Evolutionary conservation across 2,113 vertebrate species (phyloP).

Genomic region (Gnathochromis pfefferi): DNA sequence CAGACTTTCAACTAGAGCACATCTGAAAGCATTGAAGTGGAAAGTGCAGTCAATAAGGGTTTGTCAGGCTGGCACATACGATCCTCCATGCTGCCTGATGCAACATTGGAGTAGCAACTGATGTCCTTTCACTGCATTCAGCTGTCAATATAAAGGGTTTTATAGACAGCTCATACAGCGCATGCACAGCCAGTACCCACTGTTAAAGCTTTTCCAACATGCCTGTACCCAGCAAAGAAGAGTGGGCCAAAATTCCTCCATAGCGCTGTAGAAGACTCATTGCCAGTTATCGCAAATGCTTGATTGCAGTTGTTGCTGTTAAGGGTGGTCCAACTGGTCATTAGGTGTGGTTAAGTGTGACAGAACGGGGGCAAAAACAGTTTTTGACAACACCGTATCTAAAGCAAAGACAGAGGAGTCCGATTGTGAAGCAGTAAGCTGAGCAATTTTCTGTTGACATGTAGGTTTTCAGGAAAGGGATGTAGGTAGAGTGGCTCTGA

Average conservation of each 20-base stretch:
- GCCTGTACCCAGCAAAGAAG: neutral
- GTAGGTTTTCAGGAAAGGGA: neutral
- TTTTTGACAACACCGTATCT: neutral
- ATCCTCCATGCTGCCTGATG: slow-evolving; percentile 29
- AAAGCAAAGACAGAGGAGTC: neutral
- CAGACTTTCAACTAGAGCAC: slow-evolving; percentile 36
- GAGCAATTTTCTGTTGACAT: neutral
- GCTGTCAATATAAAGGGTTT: slow-evolving; percentile 6
- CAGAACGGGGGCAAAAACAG: neutral
- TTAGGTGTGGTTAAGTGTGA: neutral
- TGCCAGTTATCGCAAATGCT: neutral
- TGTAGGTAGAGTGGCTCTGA: neutral
- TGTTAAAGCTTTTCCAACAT: neutral
- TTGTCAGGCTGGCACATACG: slow-evolving; percentile 34
- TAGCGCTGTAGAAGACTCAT: neutral
- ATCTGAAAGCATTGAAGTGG: slow-evolving; percentile 35
- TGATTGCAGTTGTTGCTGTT: neutral
- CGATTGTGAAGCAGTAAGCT: neutral
- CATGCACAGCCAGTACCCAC: neutral
- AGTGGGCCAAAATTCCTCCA: neutral
- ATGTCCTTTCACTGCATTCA: slow-evolving; percentile 20
- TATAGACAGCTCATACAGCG: neutral
- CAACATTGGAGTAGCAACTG: slow-evolving; percentile 20
- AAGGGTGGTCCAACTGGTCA: neutral
- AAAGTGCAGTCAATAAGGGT: slow-evolving; percentile 46